A percentile compares a stretch with the other conserved stretches of the same genome.
phyloP scores from a whole-genome alignment of 2,888 invertebrate genomes.

The Heliconius erato region DNA sequence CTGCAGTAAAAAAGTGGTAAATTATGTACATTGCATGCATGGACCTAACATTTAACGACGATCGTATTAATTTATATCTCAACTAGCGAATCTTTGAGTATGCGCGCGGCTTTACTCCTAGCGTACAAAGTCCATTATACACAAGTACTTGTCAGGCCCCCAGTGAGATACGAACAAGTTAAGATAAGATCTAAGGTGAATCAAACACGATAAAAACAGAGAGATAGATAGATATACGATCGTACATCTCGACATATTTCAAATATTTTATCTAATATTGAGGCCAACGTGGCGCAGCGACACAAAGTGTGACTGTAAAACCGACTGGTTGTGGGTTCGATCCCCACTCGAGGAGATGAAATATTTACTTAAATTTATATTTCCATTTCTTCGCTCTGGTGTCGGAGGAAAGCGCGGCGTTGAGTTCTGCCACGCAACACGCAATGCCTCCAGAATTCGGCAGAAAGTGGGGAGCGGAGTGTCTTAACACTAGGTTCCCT shows the following conservation, averaged over 20 bases:
- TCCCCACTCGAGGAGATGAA: no score
- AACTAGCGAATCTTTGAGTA: constrained; percentile 1
- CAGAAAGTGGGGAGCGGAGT: no score
- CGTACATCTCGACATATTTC: neutral
- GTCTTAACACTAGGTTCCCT: no score
- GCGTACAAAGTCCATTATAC: constrained; percentile 48
- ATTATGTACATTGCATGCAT: neutral
- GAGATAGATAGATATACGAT: neutral
- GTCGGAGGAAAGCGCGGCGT: no score
- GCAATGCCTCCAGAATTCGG: no score
- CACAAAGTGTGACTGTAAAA: no score
- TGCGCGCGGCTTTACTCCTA: constrained; percentile 2
- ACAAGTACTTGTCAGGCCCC: constrained; percentile 42
- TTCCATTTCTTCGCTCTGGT: no score
- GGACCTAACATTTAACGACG: no score
- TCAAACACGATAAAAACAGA: constrained; percentile 14
- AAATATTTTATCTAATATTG: neutral
- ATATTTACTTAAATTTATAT: no score
- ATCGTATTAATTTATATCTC: neutral
- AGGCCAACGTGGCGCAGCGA: no score
- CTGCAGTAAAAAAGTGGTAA: neutral
- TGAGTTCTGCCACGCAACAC: no score
- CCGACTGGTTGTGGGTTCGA: no score
- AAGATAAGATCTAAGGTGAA: constrained; percentile 56
- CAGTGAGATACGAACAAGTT: constrained; percentile 55